A percentile compares a stretch with the other conserved stretches of the same genome.
These are phyloP conservation scores for Adela reaumurella DNA, from an alignment of 2,888 invertebrate species.

Conservation along the genomic window DNA sequence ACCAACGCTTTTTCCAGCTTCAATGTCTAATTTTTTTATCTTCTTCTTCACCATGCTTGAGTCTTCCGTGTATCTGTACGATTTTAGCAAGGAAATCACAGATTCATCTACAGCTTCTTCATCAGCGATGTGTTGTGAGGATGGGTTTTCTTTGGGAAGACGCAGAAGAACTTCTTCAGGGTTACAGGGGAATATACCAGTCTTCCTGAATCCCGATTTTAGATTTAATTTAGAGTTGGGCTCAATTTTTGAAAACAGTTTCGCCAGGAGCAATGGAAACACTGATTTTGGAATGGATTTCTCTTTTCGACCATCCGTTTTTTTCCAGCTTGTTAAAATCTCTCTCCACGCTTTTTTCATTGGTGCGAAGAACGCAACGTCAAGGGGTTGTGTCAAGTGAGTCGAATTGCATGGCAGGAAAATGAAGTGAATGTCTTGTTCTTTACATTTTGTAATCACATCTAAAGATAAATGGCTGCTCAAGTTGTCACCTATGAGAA, in stretches of 20 bases:
- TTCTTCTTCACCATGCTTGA: too few species aligned
- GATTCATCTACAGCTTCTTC: too few species aligned
- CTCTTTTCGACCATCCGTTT: slow-evolving; percentile 1
- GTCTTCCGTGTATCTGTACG: too few species aligned
- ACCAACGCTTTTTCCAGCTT: too few species aligned
- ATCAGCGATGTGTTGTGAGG: too few species aligned
- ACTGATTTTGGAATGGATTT: slow-evolving; percentile 1
- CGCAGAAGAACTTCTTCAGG: not conserved
- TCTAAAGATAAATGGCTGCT: not conserved
- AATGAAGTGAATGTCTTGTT: not conserved
- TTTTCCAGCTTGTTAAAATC: not conserved
- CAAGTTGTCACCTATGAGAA: not conserved
- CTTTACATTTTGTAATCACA: not conserved
- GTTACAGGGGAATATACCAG: not conserved
- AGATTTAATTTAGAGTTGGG: not conserved
- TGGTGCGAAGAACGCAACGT: slow-evolving; percentile 2
- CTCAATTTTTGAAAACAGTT: not conserved
- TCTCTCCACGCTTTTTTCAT: slow-evolving; percentile 2
- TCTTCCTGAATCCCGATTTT: not conserved
- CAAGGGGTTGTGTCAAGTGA: slow-evolving; percentile 1
- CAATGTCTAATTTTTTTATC: too few species aligned
- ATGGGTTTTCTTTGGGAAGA: not conserved
- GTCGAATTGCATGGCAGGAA: slow-evolving; percentile 1
- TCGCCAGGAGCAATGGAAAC: not conserved
- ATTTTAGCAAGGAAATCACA: too few species aligned